These are phyloP conservation scores for Romanogobio albipinnatus DNA, from an alignment of 2,113 vertebrate genomes.

Conservation along the genomic window DNA sequence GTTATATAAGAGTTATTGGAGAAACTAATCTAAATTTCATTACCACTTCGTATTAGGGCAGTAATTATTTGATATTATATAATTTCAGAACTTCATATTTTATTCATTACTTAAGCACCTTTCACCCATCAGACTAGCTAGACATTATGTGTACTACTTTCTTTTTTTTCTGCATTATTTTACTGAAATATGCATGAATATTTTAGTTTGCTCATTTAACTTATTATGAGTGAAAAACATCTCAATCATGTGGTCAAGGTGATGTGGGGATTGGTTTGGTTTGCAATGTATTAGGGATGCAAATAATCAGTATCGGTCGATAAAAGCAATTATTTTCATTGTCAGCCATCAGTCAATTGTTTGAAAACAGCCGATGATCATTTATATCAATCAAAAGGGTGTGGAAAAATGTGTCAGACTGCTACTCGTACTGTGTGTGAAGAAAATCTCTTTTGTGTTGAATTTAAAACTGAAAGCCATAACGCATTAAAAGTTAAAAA, in stretches of 20 bases:
- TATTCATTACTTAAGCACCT: not conserved
- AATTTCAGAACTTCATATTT: not conserved
- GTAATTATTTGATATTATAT: not conserved
- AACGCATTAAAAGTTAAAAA: too few species aligned
- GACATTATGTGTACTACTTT: not conserved
- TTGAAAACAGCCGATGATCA: too few species aligned
- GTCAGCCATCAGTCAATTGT: too few species aligned
- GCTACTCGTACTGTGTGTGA: too few species aligned
- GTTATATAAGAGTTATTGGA: not conserved
- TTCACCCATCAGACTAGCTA: not conserved
- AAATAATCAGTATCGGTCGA: too few species aligned
- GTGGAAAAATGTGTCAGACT: too few species aligned
- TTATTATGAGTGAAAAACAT: not conserved
- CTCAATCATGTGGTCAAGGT: not conserved
- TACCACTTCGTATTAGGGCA: not conserved
- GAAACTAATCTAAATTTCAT: not conserved
- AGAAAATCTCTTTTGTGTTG: too few species aligned
- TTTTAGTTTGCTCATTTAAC: too few species aligned
- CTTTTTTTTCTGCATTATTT: not conserved
- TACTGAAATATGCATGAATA: too few species aligned
- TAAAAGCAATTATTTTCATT: too few species aligned
- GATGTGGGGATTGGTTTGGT: not conserved
- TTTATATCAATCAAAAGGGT: too few species aligned
- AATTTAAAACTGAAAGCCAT: too few species aligned
- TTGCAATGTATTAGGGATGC: not conserved